phyloP scores from a whole-genome alignment of 2,888 invertebrate genomes.

The Cecidostiba fungosa region DNA sequence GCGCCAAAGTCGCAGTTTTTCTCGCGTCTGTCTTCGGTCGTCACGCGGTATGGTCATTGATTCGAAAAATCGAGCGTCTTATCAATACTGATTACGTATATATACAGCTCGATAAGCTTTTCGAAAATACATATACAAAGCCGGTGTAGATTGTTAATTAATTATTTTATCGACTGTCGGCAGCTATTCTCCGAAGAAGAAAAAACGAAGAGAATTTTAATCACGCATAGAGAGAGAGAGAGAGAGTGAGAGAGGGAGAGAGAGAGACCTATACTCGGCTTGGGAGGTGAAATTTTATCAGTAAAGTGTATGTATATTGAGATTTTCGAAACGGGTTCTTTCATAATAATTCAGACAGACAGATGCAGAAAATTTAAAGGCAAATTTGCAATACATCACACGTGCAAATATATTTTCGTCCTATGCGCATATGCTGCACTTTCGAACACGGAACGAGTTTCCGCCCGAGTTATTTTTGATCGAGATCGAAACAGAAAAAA shows the following conservation, averaged over 20 bases:
- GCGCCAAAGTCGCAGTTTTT: slow-evolving; percentile 14
- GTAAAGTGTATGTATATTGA: background rate
- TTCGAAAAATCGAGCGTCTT: background rate
- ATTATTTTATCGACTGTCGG: slow-evolving; percentile 13
- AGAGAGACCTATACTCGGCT: too few species aligned
- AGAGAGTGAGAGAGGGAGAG: too few species aligned
- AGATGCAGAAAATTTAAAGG: background rate
- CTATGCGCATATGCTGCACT: background rate
- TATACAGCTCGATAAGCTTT: slow-evolving; percentile 28
- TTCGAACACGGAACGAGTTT: background rate
- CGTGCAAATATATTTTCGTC: background rate
- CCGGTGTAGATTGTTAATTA: slow-evolving; percentile 9
- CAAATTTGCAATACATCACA: background rate
- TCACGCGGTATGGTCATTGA: background rate
- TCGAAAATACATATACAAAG: background rate
- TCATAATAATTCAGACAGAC: background rate
- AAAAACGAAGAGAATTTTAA: too few species aligned
- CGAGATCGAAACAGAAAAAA: background rate
- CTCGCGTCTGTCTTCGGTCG: background rate
- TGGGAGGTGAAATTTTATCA: background rate
- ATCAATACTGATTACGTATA: background rate
- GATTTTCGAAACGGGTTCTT: background rate
- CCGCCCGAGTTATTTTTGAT: background rate
- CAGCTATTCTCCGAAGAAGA: too few species aligned
- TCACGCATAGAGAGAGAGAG: too few species aligned